Conservation (phyloP, 2,888 invertebrate genomes). For the Ormyrus pomaceus region DNA sequence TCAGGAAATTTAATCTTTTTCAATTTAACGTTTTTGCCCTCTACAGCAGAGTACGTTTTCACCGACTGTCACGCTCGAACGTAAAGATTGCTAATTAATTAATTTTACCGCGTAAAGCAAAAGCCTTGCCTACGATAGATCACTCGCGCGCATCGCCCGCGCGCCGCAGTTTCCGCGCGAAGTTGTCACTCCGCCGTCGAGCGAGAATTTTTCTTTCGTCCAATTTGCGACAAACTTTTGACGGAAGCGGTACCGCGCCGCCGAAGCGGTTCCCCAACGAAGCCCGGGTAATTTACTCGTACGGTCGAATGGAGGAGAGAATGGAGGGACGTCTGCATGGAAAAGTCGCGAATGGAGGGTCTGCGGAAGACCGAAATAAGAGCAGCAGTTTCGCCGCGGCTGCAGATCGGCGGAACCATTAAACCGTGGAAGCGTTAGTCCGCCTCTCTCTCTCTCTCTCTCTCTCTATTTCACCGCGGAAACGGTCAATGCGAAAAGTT, state of each 20-base stretch:
- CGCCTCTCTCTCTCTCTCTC: slow-evolving; percentile 11
- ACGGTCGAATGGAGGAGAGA: slow-evolving; percentile 18
- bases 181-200: no score
- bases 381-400: slow-evolving; percentile 28
- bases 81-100: no score
- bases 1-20: no score
- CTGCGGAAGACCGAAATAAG: slow-evolving; percentile 51
- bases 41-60: no score
- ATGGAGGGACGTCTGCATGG: slow-evolving; percentile 18
- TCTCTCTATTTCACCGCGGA: background rate
- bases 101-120: no score
- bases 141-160: no score
- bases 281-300: slow-evolving; percentile 47
- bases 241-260: background rate
- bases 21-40: no score
- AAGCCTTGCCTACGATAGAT: no score
- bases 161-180: no score
- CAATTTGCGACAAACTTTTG: background rate
- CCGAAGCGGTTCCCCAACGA: background rate
- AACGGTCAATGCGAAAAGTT: slow-evolving; percentile 53
- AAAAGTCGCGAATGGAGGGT: slow-evolving; percentile 39
- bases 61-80: no score
- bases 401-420: slow-evolving; percentile 31
- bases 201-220: no score
- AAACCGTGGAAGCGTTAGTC: slow-evolving; percentile 30